Evolutionary conservation across 64 coral and sea anemone species (phyloP).

Genomic region (Stichodactyla mertensii): DNA sequence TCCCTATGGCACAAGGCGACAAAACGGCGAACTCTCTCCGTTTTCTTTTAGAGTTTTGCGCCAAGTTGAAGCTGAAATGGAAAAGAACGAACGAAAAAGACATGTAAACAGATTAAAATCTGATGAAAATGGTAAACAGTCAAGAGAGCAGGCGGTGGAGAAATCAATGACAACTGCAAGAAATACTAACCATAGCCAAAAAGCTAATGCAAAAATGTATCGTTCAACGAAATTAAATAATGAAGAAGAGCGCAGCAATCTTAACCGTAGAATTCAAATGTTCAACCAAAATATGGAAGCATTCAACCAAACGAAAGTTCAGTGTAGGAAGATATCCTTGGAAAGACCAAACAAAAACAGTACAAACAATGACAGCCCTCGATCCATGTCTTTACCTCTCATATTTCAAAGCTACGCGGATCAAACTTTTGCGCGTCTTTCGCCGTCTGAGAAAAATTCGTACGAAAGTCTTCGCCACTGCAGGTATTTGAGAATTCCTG

Average conservation of each 20-base stretch:
- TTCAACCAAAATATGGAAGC: not conserved
- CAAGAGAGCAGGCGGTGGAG: not conserved
- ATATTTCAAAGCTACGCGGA: not conserved
- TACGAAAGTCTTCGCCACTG: not conserved
- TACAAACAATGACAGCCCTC: not conserved
- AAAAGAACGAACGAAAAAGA: not conserved
- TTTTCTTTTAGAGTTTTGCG: not conserved
- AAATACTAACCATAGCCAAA: not conserved
- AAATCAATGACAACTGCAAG: not conserved
- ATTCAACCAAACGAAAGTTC: too few relatives aligned
- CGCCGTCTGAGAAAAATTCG: not conserved
- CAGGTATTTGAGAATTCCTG: constrained; percentile 1
- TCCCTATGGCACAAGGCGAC: not conserved
- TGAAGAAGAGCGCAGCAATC: not conserved
- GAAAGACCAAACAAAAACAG: not conserved
- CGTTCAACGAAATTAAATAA: not conserved
- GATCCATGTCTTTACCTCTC: not conserved
- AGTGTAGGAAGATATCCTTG: not conserved
- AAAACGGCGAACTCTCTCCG: not conserved
- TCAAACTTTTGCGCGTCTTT: not conserved
- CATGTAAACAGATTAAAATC: not conserved
- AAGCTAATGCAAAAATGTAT: not conserved
- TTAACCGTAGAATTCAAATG: not conserved
- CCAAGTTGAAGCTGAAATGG: not conserved
- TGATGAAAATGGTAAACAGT: not conserved